Evolutionary conservation across 2,888 invertebrate species (phyloP), one percentile per base, ranked within the genome.

Genomic region (Crocallis elinguaria): DNA sequence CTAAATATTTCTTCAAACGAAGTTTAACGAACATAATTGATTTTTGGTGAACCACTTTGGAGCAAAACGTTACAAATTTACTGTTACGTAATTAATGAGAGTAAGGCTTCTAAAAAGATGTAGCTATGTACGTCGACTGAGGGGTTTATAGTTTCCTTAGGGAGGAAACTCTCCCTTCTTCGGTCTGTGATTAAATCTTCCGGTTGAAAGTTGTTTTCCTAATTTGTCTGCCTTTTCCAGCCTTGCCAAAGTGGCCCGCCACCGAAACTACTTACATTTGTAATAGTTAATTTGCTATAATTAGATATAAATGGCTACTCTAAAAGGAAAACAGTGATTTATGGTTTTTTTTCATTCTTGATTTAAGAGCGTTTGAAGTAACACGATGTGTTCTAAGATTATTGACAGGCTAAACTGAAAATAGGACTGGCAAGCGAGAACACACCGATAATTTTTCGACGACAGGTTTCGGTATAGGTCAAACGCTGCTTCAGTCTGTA

Each of bases 161-260:
- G 37, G 13, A 49, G 49, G 49, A 49, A 49, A 49, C 49, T 49
- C 49, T n/a, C 12, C 29, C 12, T 41, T 30, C 41, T 39, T 49
- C 14, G 30, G 49, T 37, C 43, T 43, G 42, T 39, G 45, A 51
- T 45, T 51, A 35, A 45, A 45, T 51, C 44, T 51, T 39, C 44
- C 45, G 51, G 51, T 45, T 39, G 45, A 45, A 51, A 51, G 51
- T 45, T 51, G 44, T 45, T 51, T 51, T 17, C 43, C 44, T 44
- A 51, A 51, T 51, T 51, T 33, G 35, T 45, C 44, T 43, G 43
- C 43, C 35, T 21, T 43, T 43, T 23, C 19, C 39, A 19, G 39
- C 39, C 23, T 16, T 43, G 6, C 43, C 32, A 21, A 29, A 39
- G 27, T 32, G 25, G 25, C 12, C 33, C 7, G 27, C 13, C 25